A percentile compares a stretch with the other conserved stretches of the same genome.
phyloP scores from a whole-genome alignment of 2,113 vertebrate species.

The Talpa occidentalis region DNA sequence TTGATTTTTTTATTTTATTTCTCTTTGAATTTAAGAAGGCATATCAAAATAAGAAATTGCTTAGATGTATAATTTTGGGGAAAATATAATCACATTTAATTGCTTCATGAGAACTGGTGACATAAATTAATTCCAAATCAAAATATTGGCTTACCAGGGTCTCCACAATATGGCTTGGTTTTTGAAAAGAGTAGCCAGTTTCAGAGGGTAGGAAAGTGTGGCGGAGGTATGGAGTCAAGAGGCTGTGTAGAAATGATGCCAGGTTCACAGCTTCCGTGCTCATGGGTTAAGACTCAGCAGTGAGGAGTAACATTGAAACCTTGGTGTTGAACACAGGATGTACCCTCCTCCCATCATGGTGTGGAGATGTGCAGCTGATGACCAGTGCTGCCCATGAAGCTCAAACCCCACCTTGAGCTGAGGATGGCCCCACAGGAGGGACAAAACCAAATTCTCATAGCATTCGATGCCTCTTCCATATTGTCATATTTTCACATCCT shows the following conservation, averaged over 20 bases:
- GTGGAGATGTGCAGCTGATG: neutral
- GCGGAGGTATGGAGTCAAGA: neutral
- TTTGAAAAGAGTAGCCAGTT: neutral
- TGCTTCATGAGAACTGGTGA: neutral
- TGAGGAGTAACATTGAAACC: neutral
- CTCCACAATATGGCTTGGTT: neutral
- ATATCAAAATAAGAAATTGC: neutral
- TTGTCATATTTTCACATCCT: neutral
- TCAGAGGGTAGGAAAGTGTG: neutral
- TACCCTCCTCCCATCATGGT: neutral
- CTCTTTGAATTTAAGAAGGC: neutral
- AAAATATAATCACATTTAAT: neutral
- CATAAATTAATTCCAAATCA: neutral
- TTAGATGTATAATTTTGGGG: neutral
- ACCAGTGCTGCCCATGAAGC: neutral
- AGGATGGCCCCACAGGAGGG: neutral
- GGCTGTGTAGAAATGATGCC: neutral
- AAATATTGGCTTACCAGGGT: neutral
- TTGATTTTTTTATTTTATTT: slow-evolving; percentile 6
- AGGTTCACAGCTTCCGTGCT: neutral
- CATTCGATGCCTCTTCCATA: neutral
- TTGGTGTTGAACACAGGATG: neutral
- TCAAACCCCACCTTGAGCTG: neutral
- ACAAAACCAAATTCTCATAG: neutral
- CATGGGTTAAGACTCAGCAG: neutral